Evolutionary conservation across 2,113 vertebrate genomes (phyloP).

Genomic region (Carassius carassius): DNA sequence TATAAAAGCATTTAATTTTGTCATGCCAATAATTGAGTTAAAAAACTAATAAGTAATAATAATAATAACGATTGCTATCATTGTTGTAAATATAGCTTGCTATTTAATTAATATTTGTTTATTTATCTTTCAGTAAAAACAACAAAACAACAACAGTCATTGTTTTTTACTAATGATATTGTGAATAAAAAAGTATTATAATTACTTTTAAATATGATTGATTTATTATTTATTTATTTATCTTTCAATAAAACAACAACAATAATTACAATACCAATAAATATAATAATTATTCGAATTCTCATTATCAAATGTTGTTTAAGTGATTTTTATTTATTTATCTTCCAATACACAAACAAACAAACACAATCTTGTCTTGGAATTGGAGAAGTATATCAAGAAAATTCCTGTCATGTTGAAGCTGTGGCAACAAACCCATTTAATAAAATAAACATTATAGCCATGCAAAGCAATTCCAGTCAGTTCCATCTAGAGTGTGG

Average conservation of each 20-base stretch:
- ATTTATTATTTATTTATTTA: not conserved
- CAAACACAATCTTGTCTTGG: not conserved
- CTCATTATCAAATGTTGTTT: not conserved
- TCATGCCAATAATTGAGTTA: not conserved
- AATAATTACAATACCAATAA: not conserved
- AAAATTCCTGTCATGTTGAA: slow-evolving; percentile 6
- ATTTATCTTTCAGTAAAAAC: not conserved
- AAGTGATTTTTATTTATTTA: not conserved
- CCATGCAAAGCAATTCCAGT: not conserved
- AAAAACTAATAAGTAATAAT: not conserved
- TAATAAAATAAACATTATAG: not conserved
- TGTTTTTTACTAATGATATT: not conserved
- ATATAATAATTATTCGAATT: not conserved
- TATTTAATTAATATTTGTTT: not conserved
- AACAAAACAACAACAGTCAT: not conserved
- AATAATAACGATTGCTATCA: not conserved
- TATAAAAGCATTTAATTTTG: not conserved
- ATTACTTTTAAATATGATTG: not conserved
- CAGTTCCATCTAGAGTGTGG: not conserved
- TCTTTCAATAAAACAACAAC: not conserved
- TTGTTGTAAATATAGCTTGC: not conserved
- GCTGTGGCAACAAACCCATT: not conserved
- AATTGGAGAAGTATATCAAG: slow-evolving; percentile 4
- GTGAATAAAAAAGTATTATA: not conserved
- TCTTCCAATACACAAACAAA: not conserved